Conservation (phyloP, 2,797 vertebrate species). For the Toxotes lorentzi region DNA sequence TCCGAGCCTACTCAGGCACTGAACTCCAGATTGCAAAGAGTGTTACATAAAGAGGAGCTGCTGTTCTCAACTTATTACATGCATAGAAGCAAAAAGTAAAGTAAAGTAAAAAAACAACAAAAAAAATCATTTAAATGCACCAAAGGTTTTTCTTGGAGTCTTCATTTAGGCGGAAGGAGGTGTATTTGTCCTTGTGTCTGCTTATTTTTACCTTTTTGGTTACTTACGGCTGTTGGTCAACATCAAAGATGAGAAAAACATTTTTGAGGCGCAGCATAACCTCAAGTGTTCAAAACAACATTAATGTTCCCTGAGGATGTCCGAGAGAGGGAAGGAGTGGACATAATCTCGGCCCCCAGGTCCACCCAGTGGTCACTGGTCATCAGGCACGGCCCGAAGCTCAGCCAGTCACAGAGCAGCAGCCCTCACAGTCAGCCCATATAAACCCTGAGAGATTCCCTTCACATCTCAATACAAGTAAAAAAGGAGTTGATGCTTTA, state of each 20-base stretch:
- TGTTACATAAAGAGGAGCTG: not conserved
- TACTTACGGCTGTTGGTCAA: constrained; percentile 41
- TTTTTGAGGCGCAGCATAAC: constrained; percentile 40
- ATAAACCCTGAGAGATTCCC: constrained; percentile 25
- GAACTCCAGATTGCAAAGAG: constrained; percentile 38
- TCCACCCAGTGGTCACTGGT: constrained; percentile 64
- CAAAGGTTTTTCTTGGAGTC: not conserved
- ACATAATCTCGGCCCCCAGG: constrained; percentile 5
- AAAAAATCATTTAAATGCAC: not conserved
- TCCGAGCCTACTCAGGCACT: constrained; percentile 6
- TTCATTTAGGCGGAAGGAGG: constrained; percentile 15
- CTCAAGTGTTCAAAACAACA: constrained; percentile 66
- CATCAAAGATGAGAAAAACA: constrained; percentile 62
- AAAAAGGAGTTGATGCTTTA: not conserved
- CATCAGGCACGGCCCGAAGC: constrained; percentile 55
- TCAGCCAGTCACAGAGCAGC: constrained; percentile 56
- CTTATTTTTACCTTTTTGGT: constrained; percentile 51
- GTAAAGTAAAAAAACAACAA: too few relatives aligned
- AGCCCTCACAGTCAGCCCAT: constrained; percentile 1
- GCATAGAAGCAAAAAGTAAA: not conserved
- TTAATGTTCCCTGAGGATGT: constrained; percentile 49
- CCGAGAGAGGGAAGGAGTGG: constrained; percentile 44
- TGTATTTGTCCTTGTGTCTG: constrained; percentile 36
- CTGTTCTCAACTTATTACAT: not conserved
- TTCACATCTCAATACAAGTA: constrained; percentile 22